phyloP scores from a whole-genome alignment of 2,888 invertebrate species.

The Cynaeus angustus region DNA sequence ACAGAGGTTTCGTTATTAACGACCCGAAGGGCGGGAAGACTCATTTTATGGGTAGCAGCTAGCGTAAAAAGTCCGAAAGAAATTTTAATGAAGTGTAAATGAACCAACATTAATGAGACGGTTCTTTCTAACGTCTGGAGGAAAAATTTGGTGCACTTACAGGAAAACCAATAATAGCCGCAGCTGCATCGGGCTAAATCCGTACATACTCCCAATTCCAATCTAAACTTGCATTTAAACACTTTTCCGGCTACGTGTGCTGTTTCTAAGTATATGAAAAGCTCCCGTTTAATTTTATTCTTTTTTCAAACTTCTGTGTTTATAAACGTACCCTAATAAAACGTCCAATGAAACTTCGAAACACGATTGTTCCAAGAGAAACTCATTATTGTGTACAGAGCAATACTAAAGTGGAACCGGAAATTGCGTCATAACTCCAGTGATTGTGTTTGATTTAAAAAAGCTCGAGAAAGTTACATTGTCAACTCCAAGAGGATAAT shows the following conservation, averaged over 20 bases:
- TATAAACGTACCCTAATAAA: slow-evolving; percentile 42
- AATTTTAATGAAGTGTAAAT: no score
- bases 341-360: slow-evolving; percentile 31
- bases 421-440: slow-evolving; percentile 37
- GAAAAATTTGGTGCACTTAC: background rate
- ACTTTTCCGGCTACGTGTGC: slow-evolving; percentile 15
- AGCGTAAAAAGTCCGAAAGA: no score
- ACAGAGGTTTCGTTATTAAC: slow-evolving; percentile 12
- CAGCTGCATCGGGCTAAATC: slow-evolving; percentile 1
- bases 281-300: slow-evolving; percentile 16
- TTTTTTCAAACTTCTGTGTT: slow-evolving; percentile 28
- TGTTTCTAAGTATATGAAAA: slow-evolving; percentile 12
- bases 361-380: slow-evolving; percentile 23
- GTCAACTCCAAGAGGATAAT: background rate
- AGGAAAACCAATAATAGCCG: slow-evolving; percentile 1
- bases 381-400: slow-evolving; percentile 35
- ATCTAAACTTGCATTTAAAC: slow-evolving; percentile 2
- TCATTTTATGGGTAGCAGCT: no score
- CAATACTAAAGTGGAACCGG: slow-evolving; percentile 32
- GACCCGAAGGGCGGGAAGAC: no score
- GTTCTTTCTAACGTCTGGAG: no score
- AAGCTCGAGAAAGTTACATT: background rate
- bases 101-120: no score
- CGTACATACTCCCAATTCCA: background rate
- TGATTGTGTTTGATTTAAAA: background rate